phyloP scores from a whole-genome alignment of 2,113 vertebrate genomes.

The Calypte anna region DNA sequence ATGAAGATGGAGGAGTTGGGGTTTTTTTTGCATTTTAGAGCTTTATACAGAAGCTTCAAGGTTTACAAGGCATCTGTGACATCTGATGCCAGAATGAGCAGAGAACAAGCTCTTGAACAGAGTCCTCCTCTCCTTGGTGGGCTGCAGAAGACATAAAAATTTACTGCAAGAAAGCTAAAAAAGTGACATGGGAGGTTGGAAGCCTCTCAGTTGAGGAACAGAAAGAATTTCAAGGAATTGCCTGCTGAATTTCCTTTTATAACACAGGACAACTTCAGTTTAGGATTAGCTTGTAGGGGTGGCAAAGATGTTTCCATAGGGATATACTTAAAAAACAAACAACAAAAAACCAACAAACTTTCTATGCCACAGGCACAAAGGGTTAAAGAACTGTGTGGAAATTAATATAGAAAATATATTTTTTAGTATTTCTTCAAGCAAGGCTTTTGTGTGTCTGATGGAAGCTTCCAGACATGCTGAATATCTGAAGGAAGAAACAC shows the following conservation, averaged over 20 bases:
- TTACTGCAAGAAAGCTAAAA: background rate
- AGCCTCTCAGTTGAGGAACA: background rate
- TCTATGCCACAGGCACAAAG: background rate
- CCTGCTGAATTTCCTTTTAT: background rate
- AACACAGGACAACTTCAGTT: background rate
- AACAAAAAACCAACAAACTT: background rate
- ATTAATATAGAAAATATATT: background rate
- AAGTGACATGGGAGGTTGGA: background rate
- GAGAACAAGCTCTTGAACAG: background rate
- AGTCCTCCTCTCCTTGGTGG: background rate
- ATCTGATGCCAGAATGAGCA: background rate
- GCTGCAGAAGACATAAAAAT: background rate
- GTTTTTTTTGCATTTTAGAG: background rate
- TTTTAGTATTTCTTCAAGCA: background rate
- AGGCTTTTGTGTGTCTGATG: rapidly evolving
- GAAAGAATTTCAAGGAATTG: background rate
- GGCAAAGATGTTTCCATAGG: background rate
- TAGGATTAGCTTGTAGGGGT: background rate
- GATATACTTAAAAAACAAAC: background rate
- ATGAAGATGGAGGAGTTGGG: background rate
- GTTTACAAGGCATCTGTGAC: background rate
- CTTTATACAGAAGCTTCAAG: background rate
- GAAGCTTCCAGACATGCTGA: background rate
- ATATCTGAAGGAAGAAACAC: background rate
- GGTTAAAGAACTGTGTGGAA: background rate